A percentile compares a stretch with the other conserved stretches of the same genome.
Conservation (phyloP, 2,113 vertebrate genomes). For the human region GRCh38 chr7:25534501-25535000, state of each 20-base stretch:
- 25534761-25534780: neutral
- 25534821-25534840: neutral
- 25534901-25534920: neutral
- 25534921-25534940: no score
- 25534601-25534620: neutral
- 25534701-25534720: neutral
- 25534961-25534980: neutral
- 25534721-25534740: neutral
- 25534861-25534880: neutral
- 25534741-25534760: neutral
- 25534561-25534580: neutral
- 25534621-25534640: neutral
- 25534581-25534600: neutral
- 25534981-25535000: neutral
- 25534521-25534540: constrained; percentile 2
- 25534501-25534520: constrained; percentile 46
- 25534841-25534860: neutral
- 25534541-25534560: constrained; percentile 42
- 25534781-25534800: constrained; percentile 42
- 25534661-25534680: no score
- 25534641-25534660: neutral
- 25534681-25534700: neutral
- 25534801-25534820: neutral
- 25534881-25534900: neutral
- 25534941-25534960: neutral